phyloP scores from a whole-genome alignment of 1,140 invertebrate genomes.

The Leptinotarsa defecta region DNA sequence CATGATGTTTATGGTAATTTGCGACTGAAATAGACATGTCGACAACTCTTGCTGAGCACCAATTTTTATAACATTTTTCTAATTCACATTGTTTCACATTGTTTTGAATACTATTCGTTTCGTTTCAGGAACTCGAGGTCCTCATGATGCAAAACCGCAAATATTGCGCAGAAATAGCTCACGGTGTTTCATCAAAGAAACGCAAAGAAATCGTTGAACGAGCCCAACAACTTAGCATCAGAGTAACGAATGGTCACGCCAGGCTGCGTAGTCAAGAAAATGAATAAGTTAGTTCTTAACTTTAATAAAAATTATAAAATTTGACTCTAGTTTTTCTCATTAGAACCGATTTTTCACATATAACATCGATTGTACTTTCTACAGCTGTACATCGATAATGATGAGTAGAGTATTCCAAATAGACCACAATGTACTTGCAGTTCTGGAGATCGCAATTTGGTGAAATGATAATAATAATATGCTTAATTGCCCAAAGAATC shows the following conservation, averaged over 20 bases:
- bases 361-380: too few species aligned
- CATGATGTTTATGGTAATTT: constrained; percentile 56
- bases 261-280: constrained; percentile 97
- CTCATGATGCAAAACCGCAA: constrained; percentile 98
- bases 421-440: too few species aligned
- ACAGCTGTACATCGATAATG: too few species aligned
- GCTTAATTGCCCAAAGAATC: too few species aligned
- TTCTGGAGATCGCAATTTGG: too few species aligned
- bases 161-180: constrained; percentile 97
- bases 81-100: neutral
- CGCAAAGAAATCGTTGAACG: constrained; percentile 94
- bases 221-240: constrained; percentile 93
- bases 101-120: constrained; percentile 7
- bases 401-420: too few species aligned
- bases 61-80: neutral
- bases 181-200: constrained; percentile 95
- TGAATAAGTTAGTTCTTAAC: constrained; percentile 73
- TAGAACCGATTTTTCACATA: too few species aligned
- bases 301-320: constrained; percentile 23
- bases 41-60: constrained; percentile 43
- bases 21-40: constrained; percentile 51
- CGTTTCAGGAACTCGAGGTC: constrained; percentile 92
- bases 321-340: too few species aligned
- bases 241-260: constrained; percentile 94
- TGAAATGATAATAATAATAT: too few species aligned